A percentile compares a stretch with the other conserved stretches of the same genome.
Evolutionary conservation across 2,113 vertebrate genomes (phyloP).

Genomic region (Stercorarius parasiticus): DNA sequence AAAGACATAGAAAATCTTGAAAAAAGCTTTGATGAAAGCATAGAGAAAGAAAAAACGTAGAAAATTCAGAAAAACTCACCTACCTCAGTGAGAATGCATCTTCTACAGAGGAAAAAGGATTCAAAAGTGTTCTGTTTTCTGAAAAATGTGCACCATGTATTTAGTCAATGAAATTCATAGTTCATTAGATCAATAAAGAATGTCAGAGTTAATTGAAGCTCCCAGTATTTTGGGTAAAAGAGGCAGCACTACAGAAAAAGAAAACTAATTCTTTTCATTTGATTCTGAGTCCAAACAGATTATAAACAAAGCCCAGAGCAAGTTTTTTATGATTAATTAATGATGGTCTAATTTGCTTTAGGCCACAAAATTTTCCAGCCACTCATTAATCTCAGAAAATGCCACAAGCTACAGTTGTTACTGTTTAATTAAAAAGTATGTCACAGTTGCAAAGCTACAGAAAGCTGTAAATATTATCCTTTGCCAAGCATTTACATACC

Average conservation of each 20-base stretch:
- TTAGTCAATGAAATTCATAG: neutral
- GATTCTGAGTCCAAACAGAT: constrained; percentile 29
- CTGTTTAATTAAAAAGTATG: constrained; percentile 37
- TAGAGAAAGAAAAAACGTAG: neutral
- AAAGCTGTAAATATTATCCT: constrained; percentile 6
- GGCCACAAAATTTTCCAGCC: constrained; percentile 2
- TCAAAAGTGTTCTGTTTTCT: neutral
- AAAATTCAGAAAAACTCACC: neutral
- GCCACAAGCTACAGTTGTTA: neutral
- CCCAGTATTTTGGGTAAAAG: neutral
- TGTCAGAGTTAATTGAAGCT: neutral
- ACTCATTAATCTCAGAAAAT: constrained; percentile 51
- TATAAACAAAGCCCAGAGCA: constrained; percentile 27
- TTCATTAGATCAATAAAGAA: neutral
- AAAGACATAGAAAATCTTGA: neutral
- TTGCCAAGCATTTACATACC: neutral
- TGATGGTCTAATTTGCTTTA: constrained; percentile 32
- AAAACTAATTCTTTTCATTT: constrained; percentile 19
- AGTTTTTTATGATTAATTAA: constrained; percentile 55
- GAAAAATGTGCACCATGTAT: neutral
- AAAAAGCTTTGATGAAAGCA: neutral
- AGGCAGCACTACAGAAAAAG: neutral
- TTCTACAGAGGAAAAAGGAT: neutral
- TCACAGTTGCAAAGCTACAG: neutral
- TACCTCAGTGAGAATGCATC: fast-evolving